Base-by-base conservation (phyloP, 2,113 vertebrate species). In the Camelus bactrianus region DNA sequence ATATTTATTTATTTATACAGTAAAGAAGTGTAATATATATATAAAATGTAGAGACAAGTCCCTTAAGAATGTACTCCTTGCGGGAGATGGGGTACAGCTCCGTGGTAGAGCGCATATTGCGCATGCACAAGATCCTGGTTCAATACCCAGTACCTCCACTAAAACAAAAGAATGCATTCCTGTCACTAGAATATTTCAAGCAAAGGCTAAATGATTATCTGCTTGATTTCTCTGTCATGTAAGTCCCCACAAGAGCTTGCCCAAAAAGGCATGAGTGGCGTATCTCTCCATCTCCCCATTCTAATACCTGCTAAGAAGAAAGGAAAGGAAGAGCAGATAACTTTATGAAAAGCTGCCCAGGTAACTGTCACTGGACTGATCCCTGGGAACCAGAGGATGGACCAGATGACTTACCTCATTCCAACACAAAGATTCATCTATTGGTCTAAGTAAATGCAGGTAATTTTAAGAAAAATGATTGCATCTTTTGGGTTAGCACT, bases 151-250 rank as follows among this genome's bases (percentile, higher is more conserved):
- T 38, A 38, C 38, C 38, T 38, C 38, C 38, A 38, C 38, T 38
- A 4, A 38, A 38, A 38, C 38, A 38, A 38, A 38, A 38, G 38
- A 38, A 94, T 62, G 48, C 15, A 56, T 50, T 93, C 16, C 8
- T 69, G 62, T 60, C 52, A 70, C 32, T 30, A 56, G 50, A 84
- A 90, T 28, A 91, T 64, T 84, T 91, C 9, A 88, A 90, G 28
- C 56, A 91, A 96, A 96, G 70, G 56, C 64, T 84, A 69, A 56
- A 65, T 82, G 48, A 81, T 38, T 28, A 70, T 80, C 48, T 85
- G 88, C 19, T n/a, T 82, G 38, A 77, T 73, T 90, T 92, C 30
- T 91, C 14, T 38, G 38, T 69, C 35, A 52, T 46, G 4, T 90
- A 48, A 65, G 32, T 85, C 22, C 42, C 24, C 22, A 91, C 0